Percentiles rank a stretch among this genome's conserved stretches.
Evolutionary conservation across 2,797 vertebrate genomes (phyloP).

Genomic region (Pseudochaenichthys georgianus): DNA sequence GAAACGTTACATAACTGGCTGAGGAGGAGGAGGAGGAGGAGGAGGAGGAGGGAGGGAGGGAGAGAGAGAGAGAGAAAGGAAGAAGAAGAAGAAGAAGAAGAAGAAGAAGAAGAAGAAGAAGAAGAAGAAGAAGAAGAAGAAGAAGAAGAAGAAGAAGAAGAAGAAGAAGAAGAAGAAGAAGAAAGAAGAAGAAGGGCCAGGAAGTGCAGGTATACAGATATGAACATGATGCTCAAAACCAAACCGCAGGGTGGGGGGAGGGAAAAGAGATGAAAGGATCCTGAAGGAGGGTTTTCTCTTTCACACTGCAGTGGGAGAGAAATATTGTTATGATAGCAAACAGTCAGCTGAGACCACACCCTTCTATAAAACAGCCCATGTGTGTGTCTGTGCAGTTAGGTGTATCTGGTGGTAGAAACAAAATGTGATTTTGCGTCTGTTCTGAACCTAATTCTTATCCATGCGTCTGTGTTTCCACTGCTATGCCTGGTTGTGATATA

Average conservation of each 20-base stretch:
- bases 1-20: conserved; percentile 78
- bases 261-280: conserved; percentile 35
- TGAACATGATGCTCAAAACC: conserved; percentile 57
- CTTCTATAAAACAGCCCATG: conserved; percentile 33
- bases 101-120: too few relatives aligned
- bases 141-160: too few relatives aligned
- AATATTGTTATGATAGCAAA: conserved; percentile 40
- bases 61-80: too few relatives aligned
- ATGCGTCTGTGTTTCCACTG: conserved; percentile 41
- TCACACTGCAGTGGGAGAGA: conserved; percentile 51
- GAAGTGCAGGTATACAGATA: conserved; percentile 69
- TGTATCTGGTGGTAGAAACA: conserved; percentile 32
- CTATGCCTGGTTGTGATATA: conserved; percentile 29
- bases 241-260: conserved; percentile 31
- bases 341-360: conserved; percentile 60
- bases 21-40: conserved; percentile 50
- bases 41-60: too few relatives aligned
- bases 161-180: too few relatives aligned
- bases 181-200: conserved; percentile 51
- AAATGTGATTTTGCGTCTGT: conserved; percentile 35
- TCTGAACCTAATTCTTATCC: conserved; percentile 52
- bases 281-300: conserved; percentile 42
- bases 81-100: too few relatives aligned
- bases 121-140: conserved; percentile 51
- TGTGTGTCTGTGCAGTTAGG: conserved; percentile 12